A percentile compares a stretch with the other conserved stretches of the same genome.
Evolutionary conservation across 2,797 vertebrate genomes (phyloP).

Genomic region (Neopelma chrysocephalum): DNA sequence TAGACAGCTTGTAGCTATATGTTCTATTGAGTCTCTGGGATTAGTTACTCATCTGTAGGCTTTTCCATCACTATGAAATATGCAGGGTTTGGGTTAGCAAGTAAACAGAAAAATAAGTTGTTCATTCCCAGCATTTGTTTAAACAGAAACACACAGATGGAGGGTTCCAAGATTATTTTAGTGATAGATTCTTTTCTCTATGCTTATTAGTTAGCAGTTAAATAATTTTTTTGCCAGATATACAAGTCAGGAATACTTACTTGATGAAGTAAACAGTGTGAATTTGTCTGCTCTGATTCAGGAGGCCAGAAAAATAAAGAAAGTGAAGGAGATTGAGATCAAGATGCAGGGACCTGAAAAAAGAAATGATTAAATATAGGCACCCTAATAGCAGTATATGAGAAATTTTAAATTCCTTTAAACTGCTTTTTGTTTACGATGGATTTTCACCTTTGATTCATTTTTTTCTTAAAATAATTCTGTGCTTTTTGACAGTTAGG

Average conservation of each 20-base stretch:
- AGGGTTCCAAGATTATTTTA: background rate
- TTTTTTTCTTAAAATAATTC: background rate
- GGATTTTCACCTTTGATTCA: background rate
- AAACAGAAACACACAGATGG: background rate
- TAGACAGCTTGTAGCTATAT: background rate
- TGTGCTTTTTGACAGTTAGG: background rate
- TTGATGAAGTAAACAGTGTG: background rate
- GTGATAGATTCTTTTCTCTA: background rate
- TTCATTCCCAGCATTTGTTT: constrained; percentile 16
- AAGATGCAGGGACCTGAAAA: background rate
- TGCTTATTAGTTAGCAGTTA: background rate
- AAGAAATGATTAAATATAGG: background rate
- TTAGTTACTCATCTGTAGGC: background rate
- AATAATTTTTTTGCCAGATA: background rate
- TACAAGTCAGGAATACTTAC: background rate
- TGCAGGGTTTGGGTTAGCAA: background rate
- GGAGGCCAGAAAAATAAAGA: background rate
- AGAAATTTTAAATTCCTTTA: background rate
- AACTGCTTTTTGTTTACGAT: background rate
- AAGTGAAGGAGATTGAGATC: background rate
- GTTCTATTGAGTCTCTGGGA: background rate
- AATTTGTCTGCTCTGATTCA: background rate
- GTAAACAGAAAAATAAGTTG: constrained; percentile 25
- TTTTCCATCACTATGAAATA: background rate
- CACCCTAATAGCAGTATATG: background rate